Evolutionary conservation across 2,113 vertebrate genomes (phyloP).

Genomic region (Crotalus viridis): DNA sequence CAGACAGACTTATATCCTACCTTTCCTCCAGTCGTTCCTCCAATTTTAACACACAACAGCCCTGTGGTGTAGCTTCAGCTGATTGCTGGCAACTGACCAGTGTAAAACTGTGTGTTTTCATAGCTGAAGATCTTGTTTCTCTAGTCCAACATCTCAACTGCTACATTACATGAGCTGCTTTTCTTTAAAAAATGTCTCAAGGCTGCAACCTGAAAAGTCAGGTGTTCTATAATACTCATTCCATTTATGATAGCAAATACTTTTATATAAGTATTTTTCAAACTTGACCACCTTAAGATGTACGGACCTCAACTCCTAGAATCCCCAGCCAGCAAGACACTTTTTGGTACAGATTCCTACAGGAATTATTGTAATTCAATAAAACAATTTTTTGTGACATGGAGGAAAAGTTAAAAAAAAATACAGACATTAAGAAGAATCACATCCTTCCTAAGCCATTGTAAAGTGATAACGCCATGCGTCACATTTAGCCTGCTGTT

Average conservation of each 20-base stretch:
- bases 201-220: neutral
- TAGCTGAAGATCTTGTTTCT: neutral
- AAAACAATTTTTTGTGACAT: neutral
- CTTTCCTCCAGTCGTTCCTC: neutral
- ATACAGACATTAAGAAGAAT: neutral
- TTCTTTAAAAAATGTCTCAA: neutral
- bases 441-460: neutral
- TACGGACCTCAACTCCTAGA: neutral
- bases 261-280: neutral
- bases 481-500: neutral
- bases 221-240: neutral
- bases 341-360: neutral
- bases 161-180: neutral
- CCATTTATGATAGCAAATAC: neutral
- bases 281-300: neutral
- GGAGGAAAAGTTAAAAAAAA: neutral
- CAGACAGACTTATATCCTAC: neutral
- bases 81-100: neutral
- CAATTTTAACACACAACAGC: neutral
- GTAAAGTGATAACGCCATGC: neutral
- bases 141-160: neutral
- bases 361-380: neutral
- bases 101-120: neutral
- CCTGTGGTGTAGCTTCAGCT: neutral
- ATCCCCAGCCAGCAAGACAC: neutral